Percentiles rank a stretch among this genome's conserved stretches.
Conservation (phyloP, 2,113 vertebrate species). For the Lampris incognitus region DNA sequence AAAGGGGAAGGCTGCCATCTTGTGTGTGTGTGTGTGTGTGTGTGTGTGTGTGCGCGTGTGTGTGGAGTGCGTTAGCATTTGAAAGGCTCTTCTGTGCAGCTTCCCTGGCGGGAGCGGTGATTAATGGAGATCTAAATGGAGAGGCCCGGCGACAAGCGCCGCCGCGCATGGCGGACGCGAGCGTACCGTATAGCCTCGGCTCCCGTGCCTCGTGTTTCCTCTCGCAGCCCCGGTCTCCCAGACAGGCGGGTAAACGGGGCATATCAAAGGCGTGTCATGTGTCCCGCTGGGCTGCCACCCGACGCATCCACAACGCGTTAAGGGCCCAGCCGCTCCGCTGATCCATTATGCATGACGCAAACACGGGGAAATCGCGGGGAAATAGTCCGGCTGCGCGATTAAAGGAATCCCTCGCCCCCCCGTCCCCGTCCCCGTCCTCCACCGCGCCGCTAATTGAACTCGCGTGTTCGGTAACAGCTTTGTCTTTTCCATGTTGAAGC, state of each 20-base stretch:
- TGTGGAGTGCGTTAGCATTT: slow-evolving; percentile 67
- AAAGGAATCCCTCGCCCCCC: slow-evolving; percentile 61
- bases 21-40: slow-evolving; percentile 24
- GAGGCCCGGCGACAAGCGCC: slow-evolving; percentile 44
- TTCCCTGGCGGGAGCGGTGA: slow-evolving; percentile 64
- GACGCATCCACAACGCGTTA: slow-evolving; percentile 58
- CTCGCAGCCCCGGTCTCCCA: slow-evolving; percentile 50
- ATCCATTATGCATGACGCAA: slow-evolving; percentile 70
- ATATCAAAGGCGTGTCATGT: slow-evolving; percentile 67
- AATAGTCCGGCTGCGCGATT: slow-evolving; percentile 20
- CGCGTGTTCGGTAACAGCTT: slow-evolving; percentile 42
- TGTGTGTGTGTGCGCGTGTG: slow-evolving; percentile 28
- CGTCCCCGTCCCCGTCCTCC: slow-evolving; percentile 39
- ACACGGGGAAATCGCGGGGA: slow-evolving; percentile 38
- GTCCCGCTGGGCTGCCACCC: slow-evolving; percentile 58
- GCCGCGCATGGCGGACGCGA: slow-evolving; percentile 30
- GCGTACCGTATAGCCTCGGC: slow-evolving; percentile 25
- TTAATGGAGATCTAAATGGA: slow-evolving; percentile 74
- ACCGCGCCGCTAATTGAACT: slow-evolving; percentile 54
- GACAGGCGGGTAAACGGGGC: slow-evolving; percentile 60
- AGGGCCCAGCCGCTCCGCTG: slow-evolving; percentile 36
- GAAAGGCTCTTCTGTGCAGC: slow-evolving; percentile 63
- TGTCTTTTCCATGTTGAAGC: slow-evolving; percentile 47
- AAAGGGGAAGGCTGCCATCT: slow-evolving; percentile 27
- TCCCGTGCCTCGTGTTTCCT: slow-evolving; percentile 33